A percentile compares a stretch with the other conserved stretches of the same genome.
phyloP scores from a whole-genome alignment of 2,113 vertebrate species.

The Phylloscopus trochiloides region DNA sequence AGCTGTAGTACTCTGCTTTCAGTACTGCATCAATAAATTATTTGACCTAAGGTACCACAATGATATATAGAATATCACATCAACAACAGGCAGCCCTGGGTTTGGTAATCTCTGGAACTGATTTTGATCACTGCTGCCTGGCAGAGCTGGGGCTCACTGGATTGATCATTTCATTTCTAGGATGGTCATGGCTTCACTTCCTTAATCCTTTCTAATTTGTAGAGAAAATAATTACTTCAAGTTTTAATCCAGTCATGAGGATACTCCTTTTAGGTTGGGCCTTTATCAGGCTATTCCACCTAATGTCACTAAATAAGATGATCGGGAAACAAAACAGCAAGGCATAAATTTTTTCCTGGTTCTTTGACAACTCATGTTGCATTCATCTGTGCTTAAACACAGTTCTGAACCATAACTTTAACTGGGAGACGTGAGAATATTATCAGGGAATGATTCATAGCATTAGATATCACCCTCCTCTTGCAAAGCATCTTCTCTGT shows the following conservation, averaged over 20 bases:
- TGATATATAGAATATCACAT: background rate
- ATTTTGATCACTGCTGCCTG: background rate
- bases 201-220: background rate
- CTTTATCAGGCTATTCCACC: background rate
- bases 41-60: background rate
- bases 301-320: background rate
- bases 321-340: background rate
- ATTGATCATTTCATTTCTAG: background rate
- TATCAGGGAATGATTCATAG: background rate
- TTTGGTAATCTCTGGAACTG: background rate
- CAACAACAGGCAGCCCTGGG: rapidly evolving
- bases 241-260: background rate
- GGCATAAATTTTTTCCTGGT: background rate
- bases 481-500: background rate
- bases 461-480: background rate
- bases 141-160: background rate
- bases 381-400: background rate
- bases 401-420: background rate
- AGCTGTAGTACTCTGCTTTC: background rate
- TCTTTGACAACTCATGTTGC: background rate
- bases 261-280: background rate
- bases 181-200: background rate
- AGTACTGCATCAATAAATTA: background rate
- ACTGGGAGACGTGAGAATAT: background rate
- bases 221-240: background rate